Base-by-base conservation (phyloP, 2,888 invertebrate species). In the Drosophila barbarae region DNA sequence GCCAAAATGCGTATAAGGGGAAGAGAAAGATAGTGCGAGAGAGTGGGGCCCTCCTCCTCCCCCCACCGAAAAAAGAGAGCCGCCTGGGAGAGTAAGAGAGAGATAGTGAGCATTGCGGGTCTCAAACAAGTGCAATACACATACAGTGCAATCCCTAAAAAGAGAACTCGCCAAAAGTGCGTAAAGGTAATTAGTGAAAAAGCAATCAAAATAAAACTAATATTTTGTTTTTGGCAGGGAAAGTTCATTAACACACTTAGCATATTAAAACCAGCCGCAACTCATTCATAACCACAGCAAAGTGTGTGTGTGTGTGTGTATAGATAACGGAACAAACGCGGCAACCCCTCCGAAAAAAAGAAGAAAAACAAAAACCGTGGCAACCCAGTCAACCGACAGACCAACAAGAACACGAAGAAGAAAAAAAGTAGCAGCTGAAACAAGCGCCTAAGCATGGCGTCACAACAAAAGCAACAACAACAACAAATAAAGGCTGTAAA, bases 401-500 rank as follows among this genome's bases (percentile, higher is more conserved):
- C 70, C 69, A 66, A 74, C 64, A 64, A 69, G 54, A 60, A 49
- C 49, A 34, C 34, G 34, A 63, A 52, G 15, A 54, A 47, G 34
- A 61, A 52, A 67, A 71, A 69, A 67, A 79, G 69, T 51, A 69
- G 67, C 64, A 78, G 76, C 72, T 72, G 81, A 77, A 67, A 76
- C 66, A 69, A 82, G 77, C 76, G 80, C 74, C 79, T 73, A 83
- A 74, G 80, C 55, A 79, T 79, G 83, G 79, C 83, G 79, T 79
- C 79, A 80, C 83, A 76, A 59, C 73, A 68, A 59, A 74, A 68
- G 54, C 74, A 68, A 58, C 74, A 74, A 67, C 74, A 74, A 67
- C 76, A 71, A 64, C 77, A 81, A 80, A 38, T 52, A 52, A 80
- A 80, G 49, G 78, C 78, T 81, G 78, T 83, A 76, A 81, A 83